Base-by-base conservation (phyloP, 2,888 invertebrate genomes). In the Meandrusa payeni region DNA sequence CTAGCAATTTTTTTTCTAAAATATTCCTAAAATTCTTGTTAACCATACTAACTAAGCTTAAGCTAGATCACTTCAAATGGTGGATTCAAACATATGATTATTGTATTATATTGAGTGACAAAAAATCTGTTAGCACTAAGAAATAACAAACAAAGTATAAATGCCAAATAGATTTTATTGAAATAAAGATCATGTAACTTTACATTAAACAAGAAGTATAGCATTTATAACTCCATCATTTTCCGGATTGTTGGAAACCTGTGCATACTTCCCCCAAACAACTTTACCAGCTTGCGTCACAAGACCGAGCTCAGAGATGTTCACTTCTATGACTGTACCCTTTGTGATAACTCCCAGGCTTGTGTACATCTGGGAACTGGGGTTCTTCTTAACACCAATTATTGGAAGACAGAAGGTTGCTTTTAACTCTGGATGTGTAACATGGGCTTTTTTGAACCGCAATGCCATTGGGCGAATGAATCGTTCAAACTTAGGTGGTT, bases 161-260 rank as follows among this genome's bases (percentile, higher is more conserved):
- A 51, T 62, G 59, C 17, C 54, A 24, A 19, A 45, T 51, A 56
- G 41, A 3, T 5, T 71, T 65, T 69, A 66, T 60, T 55, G 51
- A 29, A 41, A 19, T 38, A 26, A 32, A 50, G 11, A 36, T 26
- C 26, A 51, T 26, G 38, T 38, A 26, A 42, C 12, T 51, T 92
- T 91, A 99, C 52, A n/a, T n/a, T n/a, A n/a, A n/a, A 99, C 96
- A 75, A 99, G 90, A 48, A 99, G 90, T 47, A 99, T 96, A 70
- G 99, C 98, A 89, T 99, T 99, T 47, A 99, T 98, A 69, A 98
- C 99, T 9, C 99, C 99, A 90, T 99, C 99, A 85, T 99, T 99
- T 80, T 99, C 99, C 0, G 99, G 99, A 86, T 99, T 97, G 80
- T 99, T 99, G 0, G 99, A 99, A 9, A 99, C 98, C 83, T 99